Evolutionary conservation across 2,113 vertebrate genomes (phyloP), one percentile per base, ranked within the genome.

Genomic region (Antechinus stuartii): DNA sequence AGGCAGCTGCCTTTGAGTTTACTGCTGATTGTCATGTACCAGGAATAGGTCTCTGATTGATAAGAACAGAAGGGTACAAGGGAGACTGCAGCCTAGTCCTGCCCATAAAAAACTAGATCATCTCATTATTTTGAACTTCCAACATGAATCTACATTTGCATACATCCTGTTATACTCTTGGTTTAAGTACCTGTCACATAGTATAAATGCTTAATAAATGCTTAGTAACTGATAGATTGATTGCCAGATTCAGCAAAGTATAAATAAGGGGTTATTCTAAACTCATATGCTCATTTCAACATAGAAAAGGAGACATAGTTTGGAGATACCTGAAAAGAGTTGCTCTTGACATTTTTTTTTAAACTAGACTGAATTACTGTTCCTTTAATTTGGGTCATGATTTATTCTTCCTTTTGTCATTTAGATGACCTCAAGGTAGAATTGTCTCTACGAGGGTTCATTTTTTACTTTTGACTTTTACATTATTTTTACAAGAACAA

Each of bases 391-490:
- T 24, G 89, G 26, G 23, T 3, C 49, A 19, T 50, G 47, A 92
- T 68, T 42, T 84, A 57, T 53, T 93, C 93, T 93, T 96, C 30
- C 12, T 89, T 96, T 92, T 25, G 4, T 14, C 90, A 90, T 42
- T 6, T 84, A 84, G 16, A n/a, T 22, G n/a, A 52, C 10, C 89
- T 52, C 35, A 93, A 92, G 89, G 93, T 90, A 84, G 91, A 91
- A 76, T 90, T 89, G 27, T 93, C 91, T 95, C 54, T 55, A 14
- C n/a, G 49, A 14, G 91, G 46, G 61, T 5, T 68, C 54, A 61
- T 12, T 89, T 42, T 54, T 97, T 27, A 50, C 27, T 93, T 93
- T 50, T 57, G 30, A 68, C 42, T 93, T 27, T 84, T 84, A 42
- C 35, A 84, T 42, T 2, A 42, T 76, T 84, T 84, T 84, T 19